Evolutionary conservation across 2,797 vertebrate genomes (phyloP), one percentile per base, ranked within the genome.

Genomic region (Chaunax sp.): DNA sequence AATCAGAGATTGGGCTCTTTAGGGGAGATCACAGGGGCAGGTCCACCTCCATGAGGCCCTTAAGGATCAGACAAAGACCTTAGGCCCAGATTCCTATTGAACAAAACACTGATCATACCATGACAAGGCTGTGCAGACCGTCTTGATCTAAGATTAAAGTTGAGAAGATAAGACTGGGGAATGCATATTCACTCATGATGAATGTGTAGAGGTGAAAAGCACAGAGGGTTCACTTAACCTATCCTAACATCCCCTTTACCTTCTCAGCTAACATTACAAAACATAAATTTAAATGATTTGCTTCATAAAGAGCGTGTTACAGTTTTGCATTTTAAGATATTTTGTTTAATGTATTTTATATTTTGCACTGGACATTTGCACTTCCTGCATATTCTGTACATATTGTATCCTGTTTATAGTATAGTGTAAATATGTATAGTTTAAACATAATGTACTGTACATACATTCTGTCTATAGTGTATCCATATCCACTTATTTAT

Each of bases 21-120:
- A 35, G 19, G 43, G 16, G 51, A 67, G 10, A 55, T 4, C 23
- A 43, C 22, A 41, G 23, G 4, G 46, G 55, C 44, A 38, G 11
- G 57, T 38, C 25, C 1, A n/a, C 54, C 72, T 62, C 61, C 18
- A n/a, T 19, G 51, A 50, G 55, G 68, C 52, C 57, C 52, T 6
- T 26, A 25, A 56, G 51, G 19, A 51, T 3, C 47, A 41, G 7
- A 52, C 7, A 1, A 3, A 5, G 38, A 57, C 54, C 68, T 69
- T 49, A 18, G n/a, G 22, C 58, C 53, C 44, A 63, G 26, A 67
- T 41, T 45, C 10, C 10, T 18, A 50, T 20, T 11, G 11, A 1
- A 59, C n/a, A 52, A 10, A 6, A 10, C 25, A 15, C 10, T 35
- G 20, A 54, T 49, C 19, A 49, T 52, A 46, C 41, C 22, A 49